Evolutionary conservation across 2,888 invertebrate genomes (phyloP).

Genomic region (Steinernema hermaphroditum): DNA sequence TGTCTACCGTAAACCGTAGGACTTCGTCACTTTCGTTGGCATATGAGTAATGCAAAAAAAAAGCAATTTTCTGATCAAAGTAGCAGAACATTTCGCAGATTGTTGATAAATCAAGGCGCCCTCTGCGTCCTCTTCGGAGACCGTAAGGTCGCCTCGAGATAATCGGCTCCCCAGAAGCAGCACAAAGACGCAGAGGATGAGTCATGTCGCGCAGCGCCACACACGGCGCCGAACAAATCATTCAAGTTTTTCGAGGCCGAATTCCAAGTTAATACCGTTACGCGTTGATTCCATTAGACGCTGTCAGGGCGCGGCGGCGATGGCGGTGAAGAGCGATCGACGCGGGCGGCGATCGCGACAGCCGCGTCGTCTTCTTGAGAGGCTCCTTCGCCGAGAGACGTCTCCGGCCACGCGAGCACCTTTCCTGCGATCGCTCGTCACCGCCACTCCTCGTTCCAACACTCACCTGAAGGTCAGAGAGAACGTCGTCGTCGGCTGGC

Average conservation of each 20-base stretch:
- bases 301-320: neutral
- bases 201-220: neutral
- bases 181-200: constrained; percentile 6
- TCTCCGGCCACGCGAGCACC: neutral
- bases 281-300: constrained; percentile 27
- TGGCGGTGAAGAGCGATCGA: neutral
- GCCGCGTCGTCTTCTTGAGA: constrained; percentile 29
- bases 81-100: too few species aligned
- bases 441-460: constrained; percentile 21
- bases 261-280: constrained; percentile 28
- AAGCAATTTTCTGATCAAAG: too few species aligned
- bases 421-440: neutral
- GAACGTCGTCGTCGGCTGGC: constrained; percentile 9
- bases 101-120: too few species aligned
- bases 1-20: too few species aligned
- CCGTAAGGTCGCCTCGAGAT: neutral
- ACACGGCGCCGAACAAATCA: neutral
- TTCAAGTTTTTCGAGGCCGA: constrained; percentile 26
- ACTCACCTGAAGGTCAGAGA: constrained; percentile 31
- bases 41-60: too few species aligned
- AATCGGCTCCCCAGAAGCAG: neutral
- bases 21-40: too few species aligned
- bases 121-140: too few species aligned
- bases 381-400: neutral
- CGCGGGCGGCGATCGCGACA: constrained; percentile 20